Conservation (phyloP, 2,113 vertebrate species). For the Centropus unirufus region DNA sequence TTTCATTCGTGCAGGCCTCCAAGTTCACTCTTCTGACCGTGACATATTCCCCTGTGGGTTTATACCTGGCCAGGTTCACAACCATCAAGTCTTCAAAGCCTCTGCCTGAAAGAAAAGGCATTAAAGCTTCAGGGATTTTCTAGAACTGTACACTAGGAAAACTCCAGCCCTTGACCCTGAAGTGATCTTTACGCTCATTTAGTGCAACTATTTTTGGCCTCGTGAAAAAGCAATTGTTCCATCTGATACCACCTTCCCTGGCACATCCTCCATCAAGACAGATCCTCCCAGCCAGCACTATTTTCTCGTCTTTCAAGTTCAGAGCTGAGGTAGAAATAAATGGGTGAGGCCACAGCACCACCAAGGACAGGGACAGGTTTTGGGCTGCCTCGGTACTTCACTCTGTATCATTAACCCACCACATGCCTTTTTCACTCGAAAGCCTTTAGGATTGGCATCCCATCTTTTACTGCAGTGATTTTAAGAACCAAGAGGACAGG, state of each 20-base stretch:
- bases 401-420: neutral
- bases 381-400: neutral
- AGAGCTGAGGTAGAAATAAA: neutral
- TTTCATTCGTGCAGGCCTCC: slow-evolving; percentile 96
- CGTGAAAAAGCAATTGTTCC: neutral
- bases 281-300: neutral
- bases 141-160: neutral
- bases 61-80: slow-evolving; percentile 92
- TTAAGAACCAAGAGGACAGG: neutral
- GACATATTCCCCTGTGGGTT: slow-evolving; percentile 88
- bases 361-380: neutral
- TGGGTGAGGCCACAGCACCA: neutral
- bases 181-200: neutral
- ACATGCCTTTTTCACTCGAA: neutral
- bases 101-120: slow-evolving; percentile 79
- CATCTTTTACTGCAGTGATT: neutral
- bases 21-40: slow-evolving; percentile 91
- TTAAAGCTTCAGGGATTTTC: neutral
- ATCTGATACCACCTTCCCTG: neutral
- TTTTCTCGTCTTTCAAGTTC: neutral
- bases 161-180: neutral
- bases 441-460: neutral
- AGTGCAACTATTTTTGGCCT: neutral
- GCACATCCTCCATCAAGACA: neutral
- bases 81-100: slow-evolving; percentile 95